A percentile compares a stretch with the other conserved stretches of the same genome.
These are phyloP conservation scores for Acanthoscelides obtectus DNA, from an alignment of 2,888 invertebrate species.

Conservation along the genomic window DNA sequence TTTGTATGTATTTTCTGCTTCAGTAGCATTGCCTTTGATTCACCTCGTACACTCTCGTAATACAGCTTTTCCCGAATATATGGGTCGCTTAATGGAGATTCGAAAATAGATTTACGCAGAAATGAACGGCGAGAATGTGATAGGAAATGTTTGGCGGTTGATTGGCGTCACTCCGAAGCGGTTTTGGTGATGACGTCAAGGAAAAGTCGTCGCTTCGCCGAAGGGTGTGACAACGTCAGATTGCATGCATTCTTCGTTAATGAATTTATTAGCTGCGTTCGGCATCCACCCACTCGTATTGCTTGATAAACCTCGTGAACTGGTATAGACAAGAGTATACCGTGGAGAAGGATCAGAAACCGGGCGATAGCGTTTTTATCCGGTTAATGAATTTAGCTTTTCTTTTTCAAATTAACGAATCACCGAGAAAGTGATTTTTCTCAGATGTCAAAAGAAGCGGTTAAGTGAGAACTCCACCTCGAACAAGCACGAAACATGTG, in stretches of 20 bases:
- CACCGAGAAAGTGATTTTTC: no score
- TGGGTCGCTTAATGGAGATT: neutral
- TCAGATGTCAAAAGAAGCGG: no score
- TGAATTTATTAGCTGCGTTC: neutral
- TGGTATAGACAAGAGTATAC: no score
- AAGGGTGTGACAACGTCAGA: neutral
- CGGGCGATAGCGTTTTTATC: no score
- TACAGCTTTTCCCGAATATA: neutral
- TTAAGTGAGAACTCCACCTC: no score
- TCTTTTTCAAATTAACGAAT: no score
- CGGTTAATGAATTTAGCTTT: no score
- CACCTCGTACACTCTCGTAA: neutral
- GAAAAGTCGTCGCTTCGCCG: neutral
- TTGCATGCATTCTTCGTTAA: neutral
- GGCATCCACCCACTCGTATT: neutral
- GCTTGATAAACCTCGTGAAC: no score
- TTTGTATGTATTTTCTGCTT: no score
- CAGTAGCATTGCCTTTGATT: no score
- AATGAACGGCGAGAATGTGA: neutral
- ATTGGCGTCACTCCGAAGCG: neutral
- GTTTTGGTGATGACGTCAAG: neutral
- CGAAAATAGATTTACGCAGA: neutral
- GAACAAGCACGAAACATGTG: no score
- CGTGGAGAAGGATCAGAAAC: no score
- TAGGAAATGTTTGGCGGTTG: neutral